phyloP scores from a whole-genome alignment of 1,140 invertebrate species.

The Drosophila sucinea region DNA sequence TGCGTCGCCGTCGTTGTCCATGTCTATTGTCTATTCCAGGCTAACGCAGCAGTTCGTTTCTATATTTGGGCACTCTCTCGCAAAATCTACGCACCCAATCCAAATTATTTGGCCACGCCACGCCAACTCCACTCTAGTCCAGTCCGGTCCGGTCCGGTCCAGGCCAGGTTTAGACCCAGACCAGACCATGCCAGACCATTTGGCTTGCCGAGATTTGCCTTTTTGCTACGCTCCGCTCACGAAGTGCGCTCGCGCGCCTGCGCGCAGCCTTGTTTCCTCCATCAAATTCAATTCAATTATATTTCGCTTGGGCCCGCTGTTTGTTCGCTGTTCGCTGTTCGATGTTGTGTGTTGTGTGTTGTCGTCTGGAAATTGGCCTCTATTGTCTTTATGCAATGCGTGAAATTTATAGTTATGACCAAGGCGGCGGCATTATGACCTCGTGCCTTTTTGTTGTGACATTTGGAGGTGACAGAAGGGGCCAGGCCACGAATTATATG shows the following conservation, averaged over 20 bases:
- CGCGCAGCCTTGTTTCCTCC: conserved; percentile 24
- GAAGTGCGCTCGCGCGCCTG: not conserved
- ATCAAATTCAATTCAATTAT: conserved; percentile 77
- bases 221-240: conserved; percentile 23
- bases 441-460: conserved; percentile 57
- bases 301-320: conserved; percentile 15
- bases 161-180: not conserved
- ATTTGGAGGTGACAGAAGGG: conserved; percentile 61
- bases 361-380: conserved; percentile 53
- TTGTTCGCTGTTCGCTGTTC: conserved; percentile 9
- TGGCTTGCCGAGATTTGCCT: conserved; percentile 70
- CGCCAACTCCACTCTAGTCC: conserved; percentile 33
- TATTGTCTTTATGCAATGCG: conserved; percentile 70
- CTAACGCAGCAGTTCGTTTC: conserved; percentile 48
- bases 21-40: conserved; percentile 68
- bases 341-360: not conserved
- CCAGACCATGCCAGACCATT: conserved; percentile 3
- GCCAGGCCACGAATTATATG: conserved; percentile 50
- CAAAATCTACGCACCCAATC: conserved; percentile 64
- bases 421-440: conserved; percentile 58
- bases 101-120: conserved; percentile 38
- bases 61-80: conserved; percentile 46
- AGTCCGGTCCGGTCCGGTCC: conserved; percentile 16
- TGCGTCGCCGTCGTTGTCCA: conserved; percentile 58
- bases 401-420: conserved; percentile 78